Conservation (phyloP, 2,888 invertebrate genomes). For the Ctenicera cuprea region DNA sequence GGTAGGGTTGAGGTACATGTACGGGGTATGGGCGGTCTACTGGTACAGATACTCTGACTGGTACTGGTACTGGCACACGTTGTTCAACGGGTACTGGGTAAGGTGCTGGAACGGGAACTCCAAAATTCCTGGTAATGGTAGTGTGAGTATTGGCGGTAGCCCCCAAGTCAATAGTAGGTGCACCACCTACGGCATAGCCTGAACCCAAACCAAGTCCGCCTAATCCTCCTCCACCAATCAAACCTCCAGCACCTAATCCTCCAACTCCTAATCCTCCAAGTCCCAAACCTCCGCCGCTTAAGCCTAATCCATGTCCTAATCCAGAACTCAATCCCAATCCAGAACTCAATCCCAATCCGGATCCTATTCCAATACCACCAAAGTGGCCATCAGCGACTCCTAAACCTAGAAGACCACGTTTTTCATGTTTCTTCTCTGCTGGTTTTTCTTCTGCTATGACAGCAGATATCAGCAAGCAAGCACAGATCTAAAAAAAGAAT, state of each 20-base stretch:
- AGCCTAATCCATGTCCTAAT: conserved; percentile 44
- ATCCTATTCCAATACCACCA: conserved; percentile 27
- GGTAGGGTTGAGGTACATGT: conserved; percentile 71
- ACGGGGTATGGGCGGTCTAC: conserved; percentile 72
- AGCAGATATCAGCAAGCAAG: conserved; percentile 60
- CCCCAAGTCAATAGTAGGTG: conserved; percentile 58
- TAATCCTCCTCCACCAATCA: conserved; percentile 54
- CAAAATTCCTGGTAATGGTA: conserved; percentile 72
- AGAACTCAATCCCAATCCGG: conserved; percentile 29
- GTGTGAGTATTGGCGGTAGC: conserved; percentile 68
- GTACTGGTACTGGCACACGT: conserved; percentile 65
- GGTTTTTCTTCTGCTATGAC: conserved; percentile 41
- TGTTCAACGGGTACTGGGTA: conserved; percentile 73
- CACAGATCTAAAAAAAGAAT: conserved; percentile 59
- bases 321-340: conserved; percentile 36
- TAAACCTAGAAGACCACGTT: conserved; percentile 65
- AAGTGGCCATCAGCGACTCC: conserved; percentile 59
- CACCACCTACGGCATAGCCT: conserved; percentile 43
- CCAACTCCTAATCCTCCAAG: conserved; percentile 55
- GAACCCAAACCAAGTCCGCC: conserved; percentile 56
- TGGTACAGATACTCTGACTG: conserved; percentile 75
- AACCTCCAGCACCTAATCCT: conserved; percentile 51
- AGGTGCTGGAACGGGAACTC: conserved; percentile 74
- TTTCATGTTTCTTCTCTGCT: conserved; percentile 65
- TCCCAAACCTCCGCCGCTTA: conserved; percentile 54